These are phyloP conservation scores for Hemibagrus guttatus DNA, from an alignment of 2,797 vertebrate genomes.

Conservation along the genomic window DNA sequence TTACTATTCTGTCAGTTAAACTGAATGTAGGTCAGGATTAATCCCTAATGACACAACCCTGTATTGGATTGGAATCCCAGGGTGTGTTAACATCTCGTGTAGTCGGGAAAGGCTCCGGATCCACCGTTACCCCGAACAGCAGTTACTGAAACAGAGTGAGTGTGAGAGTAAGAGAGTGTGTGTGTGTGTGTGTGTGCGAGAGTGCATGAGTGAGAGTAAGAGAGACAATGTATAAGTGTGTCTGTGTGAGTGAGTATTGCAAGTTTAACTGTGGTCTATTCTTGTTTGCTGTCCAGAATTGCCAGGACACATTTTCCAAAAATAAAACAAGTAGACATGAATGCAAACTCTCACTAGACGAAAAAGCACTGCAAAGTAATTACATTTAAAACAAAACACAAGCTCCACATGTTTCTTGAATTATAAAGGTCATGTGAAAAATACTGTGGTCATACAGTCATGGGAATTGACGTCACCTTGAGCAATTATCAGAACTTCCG, in stretches of 20 bases:
- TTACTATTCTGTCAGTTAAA: background rate
- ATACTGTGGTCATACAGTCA: background rate
- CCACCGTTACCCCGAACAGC: background rate
- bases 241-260: too few species aligned
- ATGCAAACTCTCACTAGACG: background rate
- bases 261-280: background rate
- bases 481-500: background rate
- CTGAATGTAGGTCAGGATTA: background rate
- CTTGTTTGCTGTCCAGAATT: background rate
- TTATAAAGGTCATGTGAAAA: background rate
- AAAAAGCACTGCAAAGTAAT: background rate
- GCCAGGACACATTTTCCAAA: background rate
- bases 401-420: background rate
- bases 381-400: background rate
- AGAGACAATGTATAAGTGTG: too few species aligned
- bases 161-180: too few species aligned
- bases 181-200: too few species aligned
- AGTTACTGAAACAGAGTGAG: background rate
- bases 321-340: background rate
- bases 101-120: background rate
- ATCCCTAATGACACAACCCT: background rate
- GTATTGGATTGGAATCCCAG: background rate
- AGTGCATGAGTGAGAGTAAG: too few species aligned
- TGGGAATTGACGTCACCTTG: background rate
- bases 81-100: background rate